Evolutionary conservation across 2,888 invertebrate species (phyloP), one percentile per base, ranked within the genome.

Genomic region (Apamea monoglypha): DNA sequence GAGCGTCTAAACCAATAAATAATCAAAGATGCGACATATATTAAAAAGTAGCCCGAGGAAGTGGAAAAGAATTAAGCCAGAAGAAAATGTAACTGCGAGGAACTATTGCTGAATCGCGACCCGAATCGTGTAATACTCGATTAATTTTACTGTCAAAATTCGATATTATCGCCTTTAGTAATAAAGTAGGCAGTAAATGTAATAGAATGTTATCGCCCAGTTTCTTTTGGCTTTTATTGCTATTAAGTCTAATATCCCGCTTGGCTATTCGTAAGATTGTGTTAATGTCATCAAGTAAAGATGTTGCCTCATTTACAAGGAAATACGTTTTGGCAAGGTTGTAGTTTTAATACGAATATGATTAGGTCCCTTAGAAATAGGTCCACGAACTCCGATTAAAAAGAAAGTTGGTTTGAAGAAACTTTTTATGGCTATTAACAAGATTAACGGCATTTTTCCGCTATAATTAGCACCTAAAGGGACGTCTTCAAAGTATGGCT

Each of bases 81-180:
- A 72, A 56, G 12, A 82, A 81, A 89, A 80, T 76, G 68, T 67
- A 80, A 87, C 83, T 86, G 70, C 21, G n/a, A 61, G 59, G 44
- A 76, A 78, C 76, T 84, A 76, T 78, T 84, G 74, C 88, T 74
- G 79, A 90, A 80, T 87, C 73, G 74, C 40, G 64, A 56, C 61
- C 53, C 29, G 64, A 76, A 82, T 82, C 75, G 63, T 66, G 76
- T 76, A 81, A 81, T 83, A 84, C 40, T 63, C 80, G 40, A 86
- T 89, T 83, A 85, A 90, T 90, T 85, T 82, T 78, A 71, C 53
- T 76, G 77, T 82, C 81, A 81, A 82, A 89, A 83, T 86, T 90
- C 69, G 83, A 90, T 89, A 86, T 73, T 78, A 82, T 83, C 76
- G 74, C 68, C 40, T 67, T 63, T 14, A n/a, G 82, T 79, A 77